Base-by-base conservation (phyloP, 2,113 vertebrate genomes). In the Chiloscyllium plagiosum region DNA sequence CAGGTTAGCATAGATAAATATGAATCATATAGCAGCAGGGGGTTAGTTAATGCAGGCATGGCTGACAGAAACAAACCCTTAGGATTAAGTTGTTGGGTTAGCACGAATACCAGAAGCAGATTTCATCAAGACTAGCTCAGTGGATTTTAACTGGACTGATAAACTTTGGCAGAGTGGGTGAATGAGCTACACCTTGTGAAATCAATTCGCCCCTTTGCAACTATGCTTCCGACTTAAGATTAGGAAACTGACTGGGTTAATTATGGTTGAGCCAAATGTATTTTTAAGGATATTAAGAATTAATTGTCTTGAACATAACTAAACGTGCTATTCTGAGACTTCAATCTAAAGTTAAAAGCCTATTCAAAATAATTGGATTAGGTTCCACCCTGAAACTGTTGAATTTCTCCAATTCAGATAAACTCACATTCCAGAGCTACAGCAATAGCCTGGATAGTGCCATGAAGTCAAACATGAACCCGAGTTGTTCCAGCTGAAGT, bases 11-110 rank as follows among this genome's bases (percentile, higher is more conserved):
- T 69, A 72, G 17, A 50, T 69, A 33, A 33, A 68, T 69, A 8
- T 47, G 42, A 70, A 68, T 94, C 66, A 47, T 24, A 42, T n/a
- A 4, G 69, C 26, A 52, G 94, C 94, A n/a, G 69, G 42, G 1
- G 47, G 47, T 33, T 92, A 68, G n/a, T 90, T 29, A 20, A 70
- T 56, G 95, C 78, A 89, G 90, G 94, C 61, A 26, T 42, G 93
- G 87, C 76, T 95, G 68, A 96, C 95, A 96, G 93, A 96, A 96
- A 95, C 78, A 96, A 96, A 94, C 52, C 47, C 65, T 96, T 96
- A 19, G 66, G 89, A 94, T 69, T 93, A 93, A 66, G 17, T 20
- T 94, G n/a, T 19, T 69, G 17, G 65, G 13, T 47, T 69, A 69
- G 8, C 86, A 61, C 3, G 72, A 76, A 76, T 26, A 29, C 29